phyloP scores from a whole-genome alignment of 1,140 invertebrate genomes.

The Nilaparvata lugens region DNA sequence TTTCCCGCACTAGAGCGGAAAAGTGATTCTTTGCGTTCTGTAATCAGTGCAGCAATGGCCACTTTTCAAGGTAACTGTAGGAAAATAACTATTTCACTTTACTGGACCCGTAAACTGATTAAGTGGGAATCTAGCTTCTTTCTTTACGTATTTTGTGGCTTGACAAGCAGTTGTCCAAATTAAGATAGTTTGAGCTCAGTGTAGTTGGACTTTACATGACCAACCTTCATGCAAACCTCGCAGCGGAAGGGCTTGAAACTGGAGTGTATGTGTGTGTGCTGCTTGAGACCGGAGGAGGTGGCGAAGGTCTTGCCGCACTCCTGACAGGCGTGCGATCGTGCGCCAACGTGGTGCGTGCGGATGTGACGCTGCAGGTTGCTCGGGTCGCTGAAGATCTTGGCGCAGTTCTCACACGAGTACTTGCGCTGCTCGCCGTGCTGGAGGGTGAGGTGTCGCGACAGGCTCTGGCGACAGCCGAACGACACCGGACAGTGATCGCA shows the following conservation, averaged over 20 bases:
- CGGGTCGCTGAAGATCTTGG: constrained; percentile 89
- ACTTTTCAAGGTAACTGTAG: too few species aligned
- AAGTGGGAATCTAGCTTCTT: too few species aligned
- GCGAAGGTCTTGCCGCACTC: constrained; percentile 99
- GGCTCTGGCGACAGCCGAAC: constrained; percentile 70
- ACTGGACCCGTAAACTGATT: too few species aligned
- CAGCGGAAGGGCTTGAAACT: constrained; percentile 97
- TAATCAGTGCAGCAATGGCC: too few species aligned
- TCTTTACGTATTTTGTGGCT: too few species aligned
- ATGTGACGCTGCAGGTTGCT: constrained; percentile 95
- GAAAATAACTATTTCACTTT: too few species aligned
- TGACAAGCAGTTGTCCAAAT: neutral
- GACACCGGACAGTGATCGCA: constrained; percentile 77
- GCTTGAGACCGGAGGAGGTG: constrained; percentile 93
- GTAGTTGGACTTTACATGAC: constrained; percentile 15
- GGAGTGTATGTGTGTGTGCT: constrained; percentile 98
- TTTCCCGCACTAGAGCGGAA: too few species aligned
- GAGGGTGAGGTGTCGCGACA: constrained; percentile 74
- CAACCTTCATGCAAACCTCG: constrained; percentile 76
- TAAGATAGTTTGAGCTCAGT: neutral
- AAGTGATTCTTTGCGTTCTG: too few species aligned
- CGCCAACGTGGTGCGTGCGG: constrained; percentile 83
- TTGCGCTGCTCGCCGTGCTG: constrained; percentile 65
- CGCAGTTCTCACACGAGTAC: constrained; percentile 90
- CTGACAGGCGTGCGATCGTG: constrained; percentile 86